Evolutionary conservation across 2,888 invertebrate species (phyloP).

Genomic region (Cosmia trapezina): DNA sequence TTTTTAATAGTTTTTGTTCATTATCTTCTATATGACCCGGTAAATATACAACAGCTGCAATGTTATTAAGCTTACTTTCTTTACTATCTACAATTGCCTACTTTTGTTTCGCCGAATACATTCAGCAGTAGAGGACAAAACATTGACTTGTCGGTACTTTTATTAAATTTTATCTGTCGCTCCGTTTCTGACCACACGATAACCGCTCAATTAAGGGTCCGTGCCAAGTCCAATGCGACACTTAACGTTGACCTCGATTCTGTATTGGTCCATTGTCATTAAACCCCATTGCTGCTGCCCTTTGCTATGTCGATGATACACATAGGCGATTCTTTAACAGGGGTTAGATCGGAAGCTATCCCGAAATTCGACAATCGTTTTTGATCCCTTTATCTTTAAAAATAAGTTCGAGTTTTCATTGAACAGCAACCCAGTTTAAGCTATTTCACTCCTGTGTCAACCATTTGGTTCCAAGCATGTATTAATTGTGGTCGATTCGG

Average conservation of each 20-base stretch:
- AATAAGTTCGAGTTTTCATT: constrained; percentile 73
- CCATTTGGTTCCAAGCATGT: constrained; percentile 78
- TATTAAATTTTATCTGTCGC: constrained; percentile 61
- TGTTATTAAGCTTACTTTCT: not conserved
- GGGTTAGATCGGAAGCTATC: constrained; percentile 78
- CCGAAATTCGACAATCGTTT: constrained; percentile 67
- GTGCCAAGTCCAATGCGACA: constrained; percentile 85
- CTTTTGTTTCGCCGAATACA: not conserved
- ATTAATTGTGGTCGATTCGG: constrained; percentile 81
- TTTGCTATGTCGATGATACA: constrained; percentile 76
- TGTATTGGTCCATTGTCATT: constrained; percentile 86
- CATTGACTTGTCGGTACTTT: constrained; percentile 48
- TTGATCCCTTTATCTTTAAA: constrained; percentile 63
- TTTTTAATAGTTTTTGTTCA: too few relatives aligned
- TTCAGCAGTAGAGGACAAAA: constrained; percentile 4
- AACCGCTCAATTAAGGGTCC: constrained; percentile 82
- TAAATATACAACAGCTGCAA: not conserved
- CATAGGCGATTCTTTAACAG: constrained; percentile 78
- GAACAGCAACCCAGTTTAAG: constrained; percentile 62
- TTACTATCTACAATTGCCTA: not conserved
- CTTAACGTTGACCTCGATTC: constrained; percentile 85
- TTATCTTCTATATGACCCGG: not conserved
- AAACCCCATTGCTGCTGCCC: constrained; percentile 81
- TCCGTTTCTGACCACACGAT: constrained; percentile 70
- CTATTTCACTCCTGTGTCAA: constrained; percentile 63